Evolutionary conservation across 1,140 invertebrate species (phyloP), one percentile per base, ranked within the genome.

Genomic region (Camponotus pennsylvanicus): DNA sequence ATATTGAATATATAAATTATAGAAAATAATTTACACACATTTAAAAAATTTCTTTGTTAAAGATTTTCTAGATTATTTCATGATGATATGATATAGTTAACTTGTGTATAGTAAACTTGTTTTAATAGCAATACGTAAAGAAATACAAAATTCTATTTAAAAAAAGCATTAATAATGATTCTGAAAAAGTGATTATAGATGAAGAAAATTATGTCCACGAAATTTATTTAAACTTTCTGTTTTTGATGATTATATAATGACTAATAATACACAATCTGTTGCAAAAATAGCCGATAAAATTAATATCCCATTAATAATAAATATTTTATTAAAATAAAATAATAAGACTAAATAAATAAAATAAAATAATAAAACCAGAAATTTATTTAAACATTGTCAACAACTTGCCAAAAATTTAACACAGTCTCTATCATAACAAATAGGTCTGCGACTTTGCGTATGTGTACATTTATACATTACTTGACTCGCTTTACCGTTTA

Each of bases 21-120:
- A 66, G 40, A 11, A 66, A 40, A 66, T 40, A 66, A 37, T 15
- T 66, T 21, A 18, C 6, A 15, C 21, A 9, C n/a, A 27, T 27
- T 2, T n/a, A 13, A 69, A 15, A 67, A 0, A 13, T 42, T 21
- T 21, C 1, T 8, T 52, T 49, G 27, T 34, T 21, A 52, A 7
- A 52, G 7, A 45, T 45, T 45, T 71, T 71, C 9, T n/a, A 73
- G 21, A 73, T 55, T 34, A 59, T n/a, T n/a, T n/a, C 9, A 59
- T 0, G 3, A 21, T 59, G 9, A 59, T 21, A 59, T n/a, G 2
- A 59, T 59, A 59, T 0, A 59, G 9, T 59, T 59, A 59, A 27
- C 1, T 27, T 27, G 27, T 27, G 27, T 27, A 27, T 27, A 27
- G 27, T 27, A 27, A 59, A 9, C n/a, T 21, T 59, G 8, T 52